A percentile compares a stretch with the other conserved stretches of the same genome.
Evolutionary conservation across 2,113 vertebrate species (phyloP).

Genomic region (Tor tambroides): DNA sequence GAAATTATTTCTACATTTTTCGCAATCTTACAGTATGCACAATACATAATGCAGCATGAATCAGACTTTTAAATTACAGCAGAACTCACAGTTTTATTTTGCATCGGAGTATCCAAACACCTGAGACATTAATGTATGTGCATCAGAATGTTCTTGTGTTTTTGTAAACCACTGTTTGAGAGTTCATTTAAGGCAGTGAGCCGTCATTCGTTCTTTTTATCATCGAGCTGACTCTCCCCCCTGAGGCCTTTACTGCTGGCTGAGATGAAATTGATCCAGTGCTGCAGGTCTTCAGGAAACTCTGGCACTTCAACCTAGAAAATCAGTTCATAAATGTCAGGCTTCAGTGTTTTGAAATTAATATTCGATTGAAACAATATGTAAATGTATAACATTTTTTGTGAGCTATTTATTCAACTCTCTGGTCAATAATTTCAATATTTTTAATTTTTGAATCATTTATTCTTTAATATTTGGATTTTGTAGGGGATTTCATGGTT

Average conservation of each 20-base stretch:
- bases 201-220: constrained; percentile 74
- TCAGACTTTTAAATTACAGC: not conserved
- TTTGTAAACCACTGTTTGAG: not conserved
- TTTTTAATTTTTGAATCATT: not conserved
- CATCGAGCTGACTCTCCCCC: constrained; percentile 74
- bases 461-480: too few species aligned
- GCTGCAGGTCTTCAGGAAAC: constrained; percentile 82
- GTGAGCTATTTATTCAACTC: not conserved
- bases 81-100: constrained; percentile 23
- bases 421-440: not conserved
- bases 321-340: not conserved
- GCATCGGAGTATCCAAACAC: not conserved
- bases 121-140: not conserved
- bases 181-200: not conserved
- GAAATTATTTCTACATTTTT: not conserved
- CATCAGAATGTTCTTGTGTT: not conserved
- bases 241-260: constrained; percentile 84
- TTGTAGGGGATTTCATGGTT: too few species aligned
- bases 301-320: constrained; percentile 85
- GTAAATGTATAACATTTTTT: not conserved
- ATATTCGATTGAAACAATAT: not conserved
- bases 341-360: not conserved
- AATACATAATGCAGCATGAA: not conserved
- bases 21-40: not conserved
- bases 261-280: constrained; percentile 86